Evolutionary conservation across 2,888 invertebrate genomes (phyloP).

Genomic region (Sisyra nigra): DNA sequence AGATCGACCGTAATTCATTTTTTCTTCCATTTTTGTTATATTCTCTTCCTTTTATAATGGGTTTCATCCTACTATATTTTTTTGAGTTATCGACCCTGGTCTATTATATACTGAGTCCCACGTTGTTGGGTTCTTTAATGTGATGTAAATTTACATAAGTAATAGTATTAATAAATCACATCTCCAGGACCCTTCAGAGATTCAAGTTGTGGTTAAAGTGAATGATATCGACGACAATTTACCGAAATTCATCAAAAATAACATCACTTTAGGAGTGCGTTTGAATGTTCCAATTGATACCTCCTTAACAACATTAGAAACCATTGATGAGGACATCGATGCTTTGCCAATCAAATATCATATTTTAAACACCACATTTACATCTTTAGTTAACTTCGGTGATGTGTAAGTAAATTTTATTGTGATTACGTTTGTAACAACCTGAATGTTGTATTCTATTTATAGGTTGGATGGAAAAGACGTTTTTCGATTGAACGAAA

Average conservation of each 20-base stretch:
- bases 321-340: conserved; percentile 49
- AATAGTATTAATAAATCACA: no score
- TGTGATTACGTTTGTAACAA: no score
- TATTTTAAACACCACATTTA: conserved; percentile 40
- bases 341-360: conserved; percentile 45
- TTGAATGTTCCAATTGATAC: conserved; percentile 61
- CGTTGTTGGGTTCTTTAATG: no score
- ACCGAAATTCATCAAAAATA: conserved; percentile 46
- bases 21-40: no score
- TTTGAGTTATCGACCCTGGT: no score
- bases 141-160: no score
- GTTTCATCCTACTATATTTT: no score
- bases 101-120: no score
- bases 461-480: conserved; percentile 26
- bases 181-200: conserved; percentile 54
- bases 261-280: conserved; percentile 52
- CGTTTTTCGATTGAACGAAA: conserved; percentile 44
- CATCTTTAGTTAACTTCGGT: conserved; percentile 23
- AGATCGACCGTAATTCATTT: no score
- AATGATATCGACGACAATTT: conserved; percentile 60
- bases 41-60: no score
- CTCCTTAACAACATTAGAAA: conserved; percentile 45
- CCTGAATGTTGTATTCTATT: no score
- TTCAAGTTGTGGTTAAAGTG: conserved; percentile 45
- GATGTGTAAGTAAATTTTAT: conserved; percentile 8